Evolutionary conservation across 2,113 vertebrate genomes (phyloP), one percentile per base, ranked within the genome.

Genomic region (Apodemus sylvaticus): DNA sequence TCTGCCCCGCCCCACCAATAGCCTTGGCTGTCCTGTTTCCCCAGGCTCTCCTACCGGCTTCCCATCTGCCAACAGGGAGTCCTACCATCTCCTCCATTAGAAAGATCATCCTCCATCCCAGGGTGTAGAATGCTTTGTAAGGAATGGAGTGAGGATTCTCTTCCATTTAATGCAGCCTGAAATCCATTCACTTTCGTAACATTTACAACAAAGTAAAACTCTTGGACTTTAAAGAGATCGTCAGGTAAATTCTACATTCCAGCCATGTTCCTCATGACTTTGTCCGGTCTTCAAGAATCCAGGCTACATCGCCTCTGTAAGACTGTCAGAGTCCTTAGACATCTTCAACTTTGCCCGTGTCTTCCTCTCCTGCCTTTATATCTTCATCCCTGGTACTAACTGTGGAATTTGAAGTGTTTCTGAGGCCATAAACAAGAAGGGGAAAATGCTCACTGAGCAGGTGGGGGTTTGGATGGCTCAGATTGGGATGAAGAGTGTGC

Each of bases 351-450:
- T 77, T 58, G 55, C 51, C 24, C 12, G 17, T 7, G 12, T 5
- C 76, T 89, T 73, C 48, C 48, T 55, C 66, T 51, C 64, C 86
- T 94, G 55, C 82, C 91, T 86, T 62, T 68, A 4, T 60, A 81
- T 94, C 95, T 82, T 45, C 94, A 66, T 42, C 12, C 60, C 86
- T 78, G 45, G 51, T 77, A 22, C 92, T 93, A 42, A 66, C 68
- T 86, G 29, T 55, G 91, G 95, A 92, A 89, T 96, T 12, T 78
- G 66, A 66, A 77, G 68, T 86, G 88, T 42, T 81, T 92, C n/a
- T 85, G 31, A n/a, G 70, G 53, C 34, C 71, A 3, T 55, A 91
- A 93, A 90, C 45, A 62, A 94, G 88, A 90, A 81, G 42, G 39
- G 24, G 13, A 0, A 13, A 74, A 64, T 7, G 20, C 0, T 0